These are phyloP conservation scores for Diabrotica undecimpunctata DNA, from an alignment of 1,140 invertebrate genomes.

Conservation along the genomic window DNA sequence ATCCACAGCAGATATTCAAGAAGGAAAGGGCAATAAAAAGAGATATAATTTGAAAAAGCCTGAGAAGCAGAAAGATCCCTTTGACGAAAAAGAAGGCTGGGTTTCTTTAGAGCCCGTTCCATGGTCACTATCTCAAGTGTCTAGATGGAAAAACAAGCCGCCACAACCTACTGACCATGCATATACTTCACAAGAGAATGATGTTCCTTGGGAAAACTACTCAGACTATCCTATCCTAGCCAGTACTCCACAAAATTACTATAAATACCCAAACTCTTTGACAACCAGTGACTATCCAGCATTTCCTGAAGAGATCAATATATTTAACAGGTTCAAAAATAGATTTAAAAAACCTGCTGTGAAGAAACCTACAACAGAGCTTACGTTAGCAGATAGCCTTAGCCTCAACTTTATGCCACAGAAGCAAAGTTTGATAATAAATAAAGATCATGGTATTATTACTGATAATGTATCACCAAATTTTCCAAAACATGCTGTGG, in stretches of 20 bases:
- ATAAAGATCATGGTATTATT: slow-evolving; percentile 47
- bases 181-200: background rate
- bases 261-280: background rate
- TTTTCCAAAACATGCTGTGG: slow-evolving; percentile 56
- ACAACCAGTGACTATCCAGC: background rate
- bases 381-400: background rate
- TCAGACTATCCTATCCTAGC: background rate
- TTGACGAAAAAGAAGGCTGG: slow-evolving; percentile 70
- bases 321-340: background rate
- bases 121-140: slow-evolving; percentile 75
- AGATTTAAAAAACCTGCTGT: background rate
- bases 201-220: background rate
- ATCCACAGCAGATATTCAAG: slow-evolving; percentile 46
- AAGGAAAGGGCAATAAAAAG: slow-evolving; percentile 45
- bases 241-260: background rate
- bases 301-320: background rate
- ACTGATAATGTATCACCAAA: slow-evolving; percentile 65
- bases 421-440: background rate
- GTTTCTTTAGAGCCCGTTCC: slow-evolving; percentile 72
- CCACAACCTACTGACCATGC: slow-evolving; percentile 28
- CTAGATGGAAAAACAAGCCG: slow-evolving; percentile 65
- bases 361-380: slow-evolving; percentile 23
- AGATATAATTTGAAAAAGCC: slow-evolving; percentile 51
- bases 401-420: background rate
- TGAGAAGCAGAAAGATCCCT: slow-evolving; percentile 56